Evolutionary conservation across 1,140 invertebrate species (phyloP).

Genomic region (Magallana angulata): DNA sequence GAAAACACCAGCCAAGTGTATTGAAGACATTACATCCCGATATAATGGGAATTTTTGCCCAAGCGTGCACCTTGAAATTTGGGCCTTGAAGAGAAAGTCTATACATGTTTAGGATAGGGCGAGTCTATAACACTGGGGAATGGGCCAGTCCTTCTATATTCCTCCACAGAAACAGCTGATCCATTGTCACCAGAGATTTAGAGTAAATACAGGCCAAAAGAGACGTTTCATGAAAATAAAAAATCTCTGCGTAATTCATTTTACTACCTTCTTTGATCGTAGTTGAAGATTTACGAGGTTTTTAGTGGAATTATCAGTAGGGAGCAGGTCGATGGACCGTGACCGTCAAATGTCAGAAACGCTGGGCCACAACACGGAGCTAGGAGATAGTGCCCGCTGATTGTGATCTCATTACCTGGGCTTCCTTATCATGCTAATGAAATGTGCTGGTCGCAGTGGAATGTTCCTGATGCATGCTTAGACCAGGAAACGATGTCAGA

Average conservation of each 20-base stretch:
- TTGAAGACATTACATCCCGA: background rate
- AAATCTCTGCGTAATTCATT: slow-evolving; percentile 28
- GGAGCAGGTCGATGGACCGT: background rate
- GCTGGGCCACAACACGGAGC: background rate
- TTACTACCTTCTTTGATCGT: slow-evolving; percentile 30
- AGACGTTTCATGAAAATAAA: slow-evolving; percentile 22
- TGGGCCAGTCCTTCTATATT: background rate
- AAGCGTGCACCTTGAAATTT: slow-evolving; percentile 14
- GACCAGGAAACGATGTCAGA: background rate
- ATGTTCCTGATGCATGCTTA: background rate
- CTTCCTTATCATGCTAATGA: slow-evolving; percentile 20
- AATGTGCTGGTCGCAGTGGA: background rate
- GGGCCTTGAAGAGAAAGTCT: background rate
- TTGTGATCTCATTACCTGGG: background rate
- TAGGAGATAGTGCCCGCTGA: background rate
- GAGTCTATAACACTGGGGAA: background rate
- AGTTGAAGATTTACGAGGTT: slow-evolving; percentile 7
- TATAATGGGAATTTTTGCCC: background rate
- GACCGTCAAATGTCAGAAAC: background rate
- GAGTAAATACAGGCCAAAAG: background rate
- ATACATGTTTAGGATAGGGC: too few species aligned
- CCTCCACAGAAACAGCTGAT: background rate
- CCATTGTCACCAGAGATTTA: background rate
- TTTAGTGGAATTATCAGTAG: slow-evolving; percentile 12
- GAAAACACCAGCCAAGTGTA: background rate